Base-by-base conservation (phyloP, 2,888 invertebrate genomes). In the Zygothrica quintamaculata region DNA sequence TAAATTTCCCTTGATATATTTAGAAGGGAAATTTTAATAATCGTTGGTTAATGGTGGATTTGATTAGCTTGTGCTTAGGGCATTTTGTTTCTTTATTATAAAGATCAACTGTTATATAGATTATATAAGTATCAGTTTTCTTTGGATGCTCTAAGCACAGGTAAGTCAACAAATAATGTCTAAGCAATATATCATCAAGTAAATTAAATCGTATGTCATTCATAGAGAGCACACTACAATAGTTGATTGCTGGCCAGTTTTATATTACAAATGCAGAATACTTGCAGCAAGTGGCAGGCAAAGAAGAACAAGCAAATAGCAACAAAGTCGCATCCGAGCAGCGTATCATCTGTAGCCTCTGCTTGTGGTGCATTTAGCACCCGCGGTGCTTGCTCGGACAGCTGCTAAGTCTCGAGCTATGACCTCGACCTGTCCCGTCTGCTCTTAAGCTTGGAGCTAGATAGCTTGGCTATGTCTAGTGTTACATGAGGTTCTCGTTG, bases 391-490 rank as follows among this genome's bases (percentile, higher is more conserved):
- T 65, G 57, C 57, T 80, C 50, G 77, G 74, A 53, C 79, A 55
- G 65, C 59, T 43, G 65, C 61, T 48, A 58, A 46, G 25, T 42
- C 39, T 51, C 50, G 36, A 34, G 50, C 12, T 40, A 46, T 74
- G 81, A 88, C 88, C 88, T 88, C 88, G 88, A 89, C 88, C 88
- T 87, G 88, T 89, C 88, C 73, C 75, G 77, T 79, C 82, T 74
- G 69, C 74, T 70, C 68, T n/a, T n/a, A 50, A 47, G 53, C 58
- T 59, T 50, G 11, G 47, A 52, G 18, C 29, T 8, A 9, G 43
- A 52, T 48, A 42, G 39, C 29, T 56, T 42, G 31, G 57, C 8
- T 22, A 15, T 42, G 33, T 55, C 16, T 64, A 56, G 48, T 52
- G 50, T 56, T 68, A 72, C 76, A 76, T 73, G 73, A 69, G 77